Conservation (phyloP, 2,888 invertebrate genomes). For the Drosophila mimica region DNA sequence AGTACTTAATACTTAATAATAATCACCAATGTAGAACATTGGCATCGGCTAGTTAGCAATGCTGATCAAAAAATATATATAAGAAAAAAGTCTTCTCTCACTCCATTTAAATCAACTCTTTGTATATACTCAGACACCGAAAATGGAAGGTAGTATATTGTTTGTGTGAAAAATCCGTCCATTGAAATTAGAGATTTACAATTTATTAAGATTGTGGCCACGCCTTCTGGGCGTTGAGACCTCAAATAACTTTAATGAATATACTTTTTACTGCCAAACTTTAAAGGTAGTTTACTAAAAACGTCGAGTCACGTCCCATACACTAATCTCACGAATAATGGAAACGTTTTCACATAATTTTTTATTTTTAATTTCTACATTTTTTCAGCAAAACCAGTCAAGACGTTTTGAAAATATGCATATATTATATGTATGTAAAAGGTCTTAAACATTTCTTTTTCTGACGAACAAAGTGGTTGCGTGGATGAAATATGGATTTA, state of each 20-base stretch:
- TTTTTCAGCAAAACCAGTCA: not conserved
- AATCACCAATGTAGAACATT: not conserved
- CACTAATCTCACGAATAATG: not conserved
- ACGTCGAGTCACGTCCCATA: not conserved
- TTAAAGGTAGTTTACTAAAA: too few relatives aligned
- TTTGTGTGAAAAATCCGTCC: not conserved
- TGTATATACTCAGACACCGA: not conserved
- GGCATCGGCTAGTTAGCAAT: not conserved
- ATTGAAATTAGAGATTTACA: not conserved
- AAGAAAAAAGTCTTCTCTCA: not conserved
- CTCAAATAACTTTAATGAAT: not conserved
- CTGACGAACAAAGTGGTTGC: not conserved
- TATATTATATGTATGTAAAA: not conserved
- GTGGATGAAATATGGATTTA: slow-evolving; percentile 24
- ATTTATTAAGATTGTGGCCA: not conserved
- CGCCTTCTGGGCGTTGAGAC: not conserved
- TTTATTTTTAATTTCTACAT: not conserved
- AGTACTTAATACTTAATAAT: not conserved
- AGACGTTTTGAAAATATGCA: not conserved
- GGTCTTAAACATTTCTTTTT: not conserved
- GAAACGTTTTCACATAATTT: not conserved
- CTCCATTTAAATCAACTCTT: not conserved
- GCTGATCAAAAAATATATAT: not conserved
- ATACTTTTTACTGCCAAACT: too few relatives aligned
- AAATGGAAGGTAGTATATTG: not conserved